Evolutionary conservation across 2,888 invertebrate species (phyloP).

Genomic region (Cephus spinipes): DNA sequence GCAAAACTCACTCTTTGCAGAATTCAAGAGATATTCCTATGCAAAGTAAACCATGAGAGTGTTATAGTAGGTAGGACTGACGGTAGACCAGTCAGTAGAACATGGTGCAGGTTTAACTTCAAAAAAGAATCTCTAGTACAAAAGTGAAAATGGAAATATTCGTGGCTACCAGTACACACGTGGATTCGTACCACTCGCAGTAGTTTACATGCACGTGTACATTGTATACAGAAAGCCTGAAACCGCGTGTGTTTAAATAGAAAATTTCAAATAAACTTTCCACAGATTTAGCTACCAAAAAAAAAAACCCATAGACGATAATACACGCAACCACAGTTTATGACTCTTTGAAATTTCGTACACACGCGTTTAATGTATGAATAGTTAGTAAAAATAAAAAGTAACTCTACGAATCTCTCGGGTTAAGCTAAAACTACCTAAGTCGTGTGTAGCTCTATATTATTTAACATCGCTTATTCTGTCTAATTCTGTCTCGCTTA

Average conservation of each 20-base stretch:
- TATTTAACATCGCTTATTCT: too few species aligned
- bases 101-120: neutral
- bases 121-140: neutral
- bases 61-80: neutral
- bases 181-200: neutral
- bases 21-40: constrained; percentile 31
- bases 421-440: neutral
- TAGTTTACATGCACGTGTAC: neutral
- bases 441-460: too few species aligned
- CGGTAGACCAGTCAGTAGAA: neutral
- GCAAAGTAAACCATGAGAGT: constrained; percentile 31
- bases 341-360: neutral
- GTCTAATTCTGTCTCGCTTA: too few species aligned
- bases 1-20: neutral
- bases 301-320: neutral
- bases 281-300: neutral
- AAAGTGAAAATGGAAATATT: neutral
- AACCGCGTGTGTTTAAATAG: neutral
- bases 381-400: neutral
- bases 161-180: neutral
- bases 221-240: neutral
- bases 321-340: neutral
- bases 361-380: neutral
- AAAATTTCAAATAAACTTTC: neutral
- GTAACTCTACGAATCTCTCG: neutral